Percentiles rank a stretch among this genome's conserved stretches.
Conservation (phyloP, 2,113 vertebrate genomes). For the Phainopepla nitens region DNA sequence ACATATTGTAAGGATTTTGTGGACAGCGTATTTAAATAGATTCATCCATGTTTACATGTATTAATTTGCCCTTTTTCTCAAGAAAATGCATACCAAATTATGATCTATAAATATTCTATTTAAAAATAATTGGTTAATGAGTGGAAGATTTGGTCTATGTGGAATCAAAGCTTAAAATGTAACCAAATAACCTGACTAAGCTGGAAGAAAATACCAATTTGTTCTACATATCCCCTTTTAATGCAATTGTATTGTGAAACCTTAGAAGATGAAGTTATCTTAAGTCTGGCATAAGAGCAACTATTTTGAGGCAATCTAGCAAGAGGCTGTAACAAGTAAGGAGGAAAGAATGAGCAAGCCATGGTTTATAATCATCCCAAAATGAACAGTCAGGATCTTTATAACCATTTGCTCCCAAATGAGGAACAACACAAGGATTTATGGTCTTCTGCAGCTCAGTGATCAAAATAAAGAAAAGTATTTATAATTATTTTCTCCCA, state of each 20-base stretch:
- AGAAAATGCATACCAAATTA: slow-evolving; percentile 63
- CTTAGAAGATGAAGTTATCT: background rate
- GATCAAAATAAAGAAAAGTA: slow-evolving; percentile 18
- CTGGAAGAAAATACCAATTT: slow-evolving; percentile 48
- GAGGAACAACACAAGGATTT: slow-evolving; percentile 24
- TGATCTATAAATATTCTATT: slow-evolving; percentile 56
- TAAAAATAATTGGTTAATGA: slow-evolving; percentile 64
- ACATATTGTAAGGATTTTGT: slow-evolving; percentile 71
- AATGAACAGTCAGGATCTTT: background rate
- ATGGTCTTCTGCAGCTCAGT: slow-evolving; percentile 18
- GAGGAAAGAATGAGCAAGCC: background rate
- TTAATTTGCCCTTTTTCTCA: slow-evolving; percentile 69
- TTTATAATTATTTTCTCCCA: slow-evolving; percentile 12
- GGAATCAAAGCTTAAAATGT: slow-evolving; percentile 38
- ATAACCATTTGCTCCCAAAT: background rate
- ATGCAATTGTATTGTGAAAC: background rate
- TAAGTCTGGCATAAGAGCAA: background rate
- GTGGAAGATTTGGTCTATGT: background rate
- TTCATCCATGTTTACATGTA: slow-evolving; percentile 69
- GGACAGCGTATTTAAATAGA: slow-evolving; percentile 74
- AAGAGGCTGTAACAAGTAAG: background rate
- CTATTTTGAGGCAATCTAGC: background rate
- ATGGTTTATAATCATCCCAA: background rate
- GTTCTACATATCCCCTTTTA: background rate
- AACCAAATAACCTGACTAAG: slow-evolving; percentile 50